These are phyloP conservation scores for Pseudomyrmex concolor DNA, from an alignment of 1,140 invertebrate species.

Conservation along the genomic window DNA sequence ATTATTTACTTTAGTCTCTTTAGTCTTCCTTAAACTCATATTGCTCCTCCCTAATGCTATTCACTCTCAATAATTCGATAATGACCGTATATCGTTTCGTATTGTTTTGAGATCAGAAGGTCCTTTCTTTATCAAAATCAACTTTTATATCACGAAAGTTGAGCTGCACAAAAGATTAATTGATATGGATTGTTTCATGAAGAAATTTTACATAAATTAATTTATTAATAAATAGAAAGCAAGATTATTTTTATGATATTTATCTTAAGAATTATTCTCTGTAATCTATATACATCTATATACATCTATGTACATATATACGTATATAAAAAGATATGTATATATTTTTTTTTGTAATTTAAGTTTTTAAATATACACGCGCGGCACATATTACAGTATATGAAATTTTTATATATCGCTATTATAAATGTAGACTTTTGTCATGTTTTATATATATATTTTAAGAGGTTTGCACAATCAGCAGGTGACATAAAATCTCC, in stretches of 20 bases:
- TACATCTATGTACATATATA: background rate
- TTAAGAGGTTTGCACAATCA: constrained; percentile 70
- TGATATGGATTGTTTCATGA: background rate
- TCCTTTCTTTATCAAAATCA: background rate
- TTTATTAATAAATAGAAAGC: background rate
- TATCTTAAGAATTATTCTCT: background rate
- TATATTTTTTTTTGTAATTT: background rate
- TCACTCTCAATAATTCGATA: constrained; percentile 44
- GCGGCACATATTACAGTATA: constrained; percentile 17
- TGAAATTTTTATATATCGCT: background rate
- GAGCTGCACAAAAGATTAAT: background rate
- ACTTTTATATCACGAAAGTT: constrained; percentile 8
- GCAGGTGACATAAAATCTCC: constrained; percentile 72
- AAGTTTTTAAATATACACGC: background rate
- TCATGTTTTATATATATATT: constrained; percentile 6
- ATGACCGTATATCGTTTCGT: constrained; percentile 35
- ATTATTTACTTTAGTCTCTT: constrained; percentile 58
- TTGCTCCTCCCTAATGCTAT: constrained; percentile 38
- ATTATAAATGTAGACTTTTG: too few relatives aligned
- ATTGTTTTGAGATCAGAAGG: background rate
- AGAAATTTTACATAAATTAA: background rate
- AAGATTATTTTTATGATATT: background rate
- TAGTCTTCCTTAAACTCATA: constrained; percentile 58
- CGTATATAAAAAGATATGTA: too few relatives aligned
- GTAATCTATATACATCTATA: too few relatives aligned